A percentile compares a stretch with the other conserved stretches of the same genome.
phyloP scores from a whole-genome alignment of 2,888 invertebrate genomes.

The Arge pagana region DNA sequence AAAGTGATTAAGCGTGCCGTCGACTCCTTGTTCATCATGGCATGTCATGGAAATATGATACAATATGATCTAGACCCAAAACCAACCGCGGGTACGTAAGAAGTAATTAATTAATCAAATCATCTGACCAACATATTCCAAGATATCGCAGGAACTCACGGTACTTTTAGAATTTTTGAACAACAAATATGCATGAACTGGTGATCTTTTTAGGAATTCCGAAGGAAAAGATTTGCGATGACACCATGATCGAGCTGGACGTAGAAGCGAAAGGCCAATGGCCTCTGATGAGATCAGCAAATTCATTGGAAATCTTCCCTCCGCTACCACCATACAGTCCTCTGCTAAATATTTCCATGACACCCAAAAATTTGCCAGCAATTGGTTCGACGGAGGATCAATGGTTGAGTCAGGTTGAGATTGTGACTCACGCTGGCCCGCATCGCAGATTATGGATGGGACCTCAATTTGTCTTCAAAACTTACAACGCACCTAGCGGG shows the following conservation, averaged over 20 bases:
- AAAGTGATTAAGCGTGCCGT: conserved; percentile 63
- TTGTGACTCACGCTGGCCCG: conserved; percentile 95
- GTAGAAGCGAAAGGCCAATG: conserved; percentile 90
- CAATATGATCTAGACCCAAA: conserved; percentile 88
- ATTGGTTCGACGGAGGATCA: conserved; percentile 67
- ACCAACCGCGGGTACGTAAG: conserved; percentile 62
- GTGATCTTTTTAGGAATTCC: conserved; percentile 64
- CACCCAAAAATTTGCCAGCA: conserved; percentile 42
- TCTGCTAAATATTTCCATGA: conserved; percentile 57
- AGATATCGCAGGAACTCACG: not conserved
- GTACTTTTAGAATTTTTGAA: conserved; percentile 8
- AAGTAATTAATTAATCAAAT: too few species aligned
- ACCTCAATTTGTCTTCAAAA: conserved; percentile 98
- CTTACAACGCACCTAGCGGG: conserved; percentile 80
- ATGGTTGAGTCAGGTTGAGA: conserved; percentile 97
- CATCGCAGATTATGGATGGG: conserved; percentile 98
- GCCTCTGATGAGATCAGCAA: conserved; percentile 74
- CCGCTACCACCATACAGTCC: conserved; percentile 77
- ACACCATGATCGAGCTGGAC: conserved; percentile 82
- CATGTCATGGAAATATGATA: conserved; percentile 83
- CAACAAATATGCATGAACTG: conserved; percentile 10
- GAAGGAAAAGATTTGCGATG: conserved; percentile 85
- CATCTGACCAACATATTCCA: conserved; percentile 1
- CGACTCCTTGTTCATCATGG: conserved; percentile 89
- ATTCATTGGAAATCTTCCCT: conserved; percentile 71